Evolutionary conservation across 1,140 invertebrate genomes (phyloP), one percentile per base, ranked within the genome.

Genomic region (Zelostemma sp.): DNA sequence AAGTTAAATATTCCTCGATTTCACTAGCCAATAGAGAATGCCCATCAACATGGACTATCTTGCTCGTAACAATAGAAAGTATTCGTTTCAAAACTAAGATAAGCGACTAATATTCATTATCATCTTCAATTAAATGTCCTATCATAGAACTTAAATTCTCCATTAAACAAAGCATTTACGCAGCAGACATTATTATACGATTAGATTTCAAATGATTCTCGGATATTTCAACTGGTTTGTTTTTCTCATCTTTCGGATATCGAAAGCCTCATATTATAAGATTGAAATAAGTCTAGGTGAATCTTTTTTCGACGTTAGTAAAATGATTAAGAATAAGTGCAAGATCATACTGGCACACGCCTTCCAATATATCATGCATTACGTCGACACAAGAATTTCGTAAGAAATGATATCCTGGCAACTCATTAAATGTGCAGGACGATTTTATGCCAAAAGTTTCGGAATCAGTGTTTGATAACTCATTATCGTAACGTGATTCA

Each of bases 321-420:
- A 53, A 68, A 28, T 50, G 19, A 40, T 57, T 1, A 41, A 62
- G 31, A 48, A 68, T 38, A n/a, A 16, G 2, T 1, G 38, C 48
- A 16, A 57, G 14, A 38, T 58, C 65, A 19, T 68, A 62, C 15
- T 33, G n/a, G 31, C 28, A 35, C 1, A 41, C 21, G 3, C 60
- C 60, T 49, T 63, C 60, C 0, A 55, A 41, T 11, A 55, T n/a
- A 53, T 60, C 51, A 4, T 67, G 63, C 56, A 67, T 53, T 6
- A 55, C 17, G 38, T 67, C 63, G 5, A 59, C 50, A 38, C 11
- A 18, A 1, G 43, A 21, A 14, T 58, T 58, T 40, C 12, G 15
- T n/a, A 51, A 14, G 9, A 25, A 25, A 25, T 25, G 21, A 8
- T 25, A 25, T 4, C 8, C 21, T 4, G 3, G 3, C 21, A 25